phyloP scores from a whole-genome alignment of 53 echinoderm and acorn worm genomes.

The Holothuria leucospilota region DNA sequence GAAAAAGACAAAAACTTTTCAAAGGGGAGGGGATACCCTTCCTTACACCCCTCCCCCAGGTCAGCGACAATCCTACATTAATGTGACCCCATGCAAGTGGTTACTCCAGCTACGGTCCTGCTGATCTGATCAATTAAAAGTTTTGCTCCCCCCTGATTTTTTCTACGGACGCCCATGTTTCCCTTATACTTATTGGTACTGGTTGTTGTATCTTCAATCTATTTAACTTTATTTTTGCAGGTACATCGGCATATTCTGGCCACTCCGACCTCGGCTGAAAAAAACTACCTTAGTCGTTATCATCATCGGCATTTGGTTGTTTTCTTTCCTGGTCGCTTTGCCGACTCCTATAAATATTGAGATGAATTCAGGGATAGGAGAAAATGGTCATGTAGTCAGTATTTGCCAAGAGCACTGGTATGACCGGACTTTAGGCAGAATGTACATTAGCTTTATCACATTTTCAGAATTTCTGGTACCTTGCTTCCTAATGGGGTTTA shows the following conservation, averaged over 20 bases:
- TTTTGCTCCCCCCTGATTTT: too few species aligned
- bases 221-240: constrained; percentile 50
- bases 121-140: too few species aligned
- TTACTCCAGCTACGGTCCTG: too few species aligned
- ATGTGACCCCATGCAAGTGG: too few species aligned
- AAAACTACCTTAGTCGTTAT: constrained; percentile 77
- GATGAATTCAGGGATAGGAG: constrained; percentile 7
- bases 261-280: constrained; percentile 93
- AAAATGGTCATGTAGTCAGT: constrained; percentile 15
- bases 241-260: constrained; percentile 90
- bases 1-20: too few species aligned
- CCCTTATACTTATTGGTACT: too few species aligned
- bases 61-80: too few species aligned
- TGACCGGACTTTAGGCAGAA: constrained; percentile 59
- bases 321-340: constrained; percentile 81
- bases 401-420: constrained; percentile 83
- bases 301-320: constrained; percentile 74
- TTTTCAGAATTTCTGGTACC: constrained; percentile 86
- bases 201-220: too few species aligned
- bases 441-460: constrained; percentile 80
- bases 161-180: too few species aligned
- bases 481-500: constrained; percentile 82
- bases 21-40: too few species aligned
- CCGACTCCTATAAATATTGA: constrained; percentile 71
- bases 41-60: too few species aligned